Evolutionary conservation across 2,888 invertebrate species (phyloP), one percentile per base, ranked within the genome.

Genomic region (Gisinianus flammeolus): DNA sequence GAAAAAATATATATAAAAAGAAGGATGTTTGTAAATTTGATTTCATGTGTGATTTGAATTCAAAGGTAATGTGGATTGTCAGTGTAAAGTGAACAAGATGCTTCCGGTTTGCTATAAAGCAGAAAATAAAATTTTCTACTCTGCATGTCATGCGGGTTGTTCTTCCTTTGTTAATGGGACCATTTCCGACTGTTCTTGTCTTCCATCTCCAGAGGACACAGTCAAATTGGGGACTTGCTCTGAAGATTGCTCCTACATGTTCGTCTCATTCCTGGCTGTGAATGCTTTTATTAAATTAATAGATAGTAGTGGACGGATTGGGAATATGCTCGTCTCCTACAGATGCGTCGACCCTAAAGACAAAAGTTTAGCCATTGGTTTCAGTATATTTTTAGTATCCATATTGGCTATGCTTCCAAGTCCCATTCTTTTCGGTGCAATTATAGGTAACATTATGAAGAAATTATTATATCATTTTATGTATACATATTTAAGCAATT

Each of bases 141-240:
- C 92, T 0, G 90, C 93, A 0, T 93, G 93, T 84, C 92, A 92
- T 85, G 93, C 93, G 0, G 93, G 93, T 0, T 93, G 93, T 83
- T 88, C 87, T 71, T 85, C 82, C 10, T 77, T 82, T 2, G 82
- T 87, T 26, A 86, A 86, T 73, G 86, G 86, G 58, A 88, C 89
- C 81, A 89, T 89, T 44, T 87, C 87, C 33, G 88, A 90, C 31
- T 80, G 81, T 28, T 33, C 77, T 24, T 82, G 81, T 30, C 69
- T 83, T 24, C 52, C 64, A 19, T 76, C 79, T n/a, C 74, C 75
- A 12, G 69, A 44, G 22, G 79, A 89, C 0, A 86, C 85, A 19
- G 89, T 89, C 0, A 85, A 84, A 33, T 88, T 88, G 28, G 90
- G 90, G 31, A 88, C 89, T 76, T 91, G 91, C 85, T 86, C 88